Conservation (phyloP, 1,140 invertebrate species). For the Manduca sexta region DNA sequence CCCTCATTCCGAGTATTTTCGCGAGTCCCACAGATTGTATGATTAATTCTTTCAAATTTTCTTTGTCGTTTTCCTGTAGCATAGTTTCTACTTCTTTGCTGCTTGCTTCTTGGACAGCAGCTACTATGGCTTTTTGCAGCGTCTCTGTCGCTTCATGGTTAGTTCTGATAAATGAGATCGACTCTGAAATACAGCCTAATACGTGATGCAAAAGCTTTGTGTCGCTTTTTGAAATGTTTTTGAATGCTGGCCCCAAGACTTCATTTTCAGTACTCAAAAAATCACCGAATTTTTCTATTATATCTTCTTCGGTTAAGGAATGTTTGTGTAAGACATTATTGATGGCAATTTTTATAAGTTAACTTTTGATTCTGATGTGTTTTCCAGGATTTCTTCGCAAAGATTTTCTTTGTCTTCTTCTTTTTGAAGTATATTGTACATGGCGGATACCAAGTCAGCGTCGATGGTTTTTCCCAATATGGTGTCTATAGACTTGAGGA, state of each 20-base stretch:
- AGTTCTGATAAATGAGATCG: constrained; percentile 73
- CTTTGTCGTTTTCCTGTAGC: constrained; percentile 69
- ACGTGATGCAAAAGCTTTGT: constrained; percentile 73
- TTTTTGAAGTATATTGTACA: constrained; percentile 66
- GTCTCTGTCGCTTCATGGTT: constrained; percentile 77
- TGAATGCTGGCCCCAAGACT: constrained; percentile 75
- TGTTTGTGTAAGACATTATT: constrained; percentile 54
- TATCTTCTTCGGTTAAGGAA: constrained; percentile 69
- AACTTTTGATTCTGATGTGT: constrained; percentile 72
- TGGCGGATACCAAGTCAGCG: constrained; percentile 63
- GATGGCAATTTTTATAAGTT: constrained; percentile 77
- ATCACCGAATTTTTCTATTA: constrained; percentile 75
- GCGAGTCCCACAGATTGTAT: constrained; percentile 82
- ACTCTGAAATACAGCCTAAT: constrained; percentile 74
- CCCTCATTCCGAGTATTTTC: constrained; percentile 79
- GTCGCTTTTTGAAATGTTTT: constrained; percentile 74
- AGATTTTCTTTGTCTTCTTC: constrained; percentile 66
- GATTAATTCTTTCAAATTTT: constrained; percentile 72
- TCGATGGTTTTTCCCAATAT: constrained; percentile 63
- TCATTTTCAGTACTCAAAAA: constrained; percentile 75
- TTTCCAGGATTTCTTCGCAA: constrained; percentile 69
- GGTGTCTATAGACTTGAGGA: constrained; percentile 74
- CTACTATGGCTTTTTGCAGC: constrained; percentile 77
- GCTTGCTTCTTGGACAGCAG: constrained; percentile 76
- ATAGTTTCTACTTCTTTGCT: constrained; percentile 73